Conservation (phyloP, 1,140 invertebrate species). For the Drosophila mojavensis region DNA sequence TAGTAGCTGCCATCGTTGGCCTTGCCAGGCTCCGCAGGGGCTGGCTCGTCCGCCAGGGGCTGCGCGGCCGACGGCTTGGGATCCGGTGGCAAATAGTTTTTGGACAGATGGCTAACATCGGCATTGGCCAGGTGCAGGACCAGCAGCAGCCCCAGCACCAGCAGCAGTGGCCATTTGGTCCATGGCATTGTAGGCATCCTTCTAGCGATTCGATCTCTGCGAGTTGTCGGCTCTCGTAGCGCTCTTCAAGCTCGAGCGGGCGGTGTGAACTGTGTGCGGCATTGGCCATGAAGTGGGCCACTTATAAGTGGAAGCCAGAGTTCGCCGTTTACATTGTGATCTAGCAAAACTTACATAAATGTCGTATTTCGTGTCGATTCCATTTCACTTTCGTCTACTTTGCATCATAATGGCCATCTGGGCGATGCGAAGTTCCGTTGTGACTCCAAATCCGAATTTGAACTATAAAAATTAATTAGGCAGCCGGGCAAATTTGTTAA, state of each 20-base stretch:
- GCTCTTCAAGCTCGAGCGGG: slow-evolving; percentile 34
- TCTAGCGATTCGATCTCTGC: neutral
- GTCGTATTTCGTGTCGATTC: slow-evolving; percentile 9
- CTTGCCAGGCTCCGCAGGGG: neutral
- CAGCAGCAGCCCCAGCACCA: slow-evolving; percentile 25
- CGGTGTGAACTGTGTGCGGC: slow-evolving; percentile 48
- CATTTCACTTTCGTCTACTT: slow-evolving; percentile 74
- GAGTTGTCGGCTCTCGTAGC: neutral
- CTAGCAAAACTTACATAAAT: slow-evolving; percentile 47
- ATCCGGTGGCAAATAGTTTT: slow-evolving; percentile 37
- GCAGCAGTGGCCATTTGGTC: slow-evolving; percentile 13
- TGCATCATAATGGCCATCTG: slow-evolving; percentile 59
- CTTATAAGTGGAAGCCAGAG: slow-evolving; percentile 63
- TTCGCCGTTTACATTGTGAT: slow-evolving; percentile 18
- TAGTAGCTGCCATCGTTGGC: slow-evolving; percentile 51
- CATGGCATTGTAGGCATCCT: slow-evolving; percentile 20
- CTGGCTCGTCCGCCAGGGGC: slow-evolving; percentile 1
- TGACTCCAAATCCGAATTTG: slow-evolving; percentile 28
- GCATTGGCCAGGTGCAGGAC: slow-evolving; percentile 45
- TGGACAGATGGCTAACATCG: slow-evolving; percentile 69
- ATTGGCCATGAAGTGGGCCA: slow-evolving; percentile 32
- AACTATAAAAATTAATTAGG: slow-evolving; percentile 69
- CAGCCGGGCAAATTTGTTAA: slow-evolving; percentile 49
- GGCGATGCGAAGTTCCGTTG: slow-evolving; percentile 29
- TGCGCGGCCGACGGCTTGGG: neutral